Base-by-base conservation (phyloP, 2,888 invertebrate genomes). In the Metellina segmentata region DNA sequence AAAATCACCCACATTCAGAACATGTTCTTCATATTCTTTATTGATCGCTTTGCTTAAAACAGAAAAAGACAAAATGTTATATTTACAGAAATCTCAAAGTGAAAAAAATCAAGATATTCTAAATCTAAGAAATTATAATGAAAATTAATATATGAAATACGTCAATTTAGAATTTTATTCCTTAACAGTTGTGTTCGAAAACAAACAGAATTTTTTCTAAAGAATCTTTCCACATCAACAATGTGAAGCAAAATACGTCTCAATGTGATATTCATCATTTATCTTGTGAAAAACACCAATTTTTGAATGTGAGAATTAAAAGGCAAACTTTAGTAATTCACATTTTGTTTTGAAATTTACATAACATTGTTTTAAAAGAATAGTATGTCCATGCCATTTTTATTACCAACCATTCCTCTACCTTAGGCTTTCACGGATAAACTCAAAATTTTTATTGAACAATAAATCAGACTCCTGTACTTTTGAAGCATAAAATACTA, bases 1-100 rank as follows among this genome's bases (percentile, higher is more conserved):
- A 95, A 99, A 98, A 95, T 99, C 98, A 0, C 99, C 98, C 92
- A 97, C 97, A 94, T 97, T 98, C 71, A 98, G 95, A 49, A 99
- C 97, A 95, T 97, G 98, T 85, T 97, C 97, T 94, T 99, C 99
- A 95, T 99, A 99, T 13, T 97, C 96, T 95, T 97, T 97, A 94
- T 97, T 97, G 71, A 99, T 95, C 94, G 97, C 97, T 95, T 97
- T 98, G 61, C 97, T 95, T 79, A 93, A 81, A 87, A 53, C 8
- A 69, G 7, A 75, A 48, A 77, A 9, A 75, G 83, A 81, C 71
- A 7, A 48, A 52, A 34, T 74, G 16, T 34, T 19, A 11, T 16
- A 7, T 70, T 70, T 16, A n/a, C 0, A 70, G 16, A 19, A 16
- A 16, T 9, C 34, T 34, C 34, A 34, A 34, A 34, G 4, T 2